A percentile compares a stretch with the other conserved stretches of the same genome.
Conservation (phyloP, 2,797 vertebrate genomes). For the Catostomus latipinnis region DNA sequence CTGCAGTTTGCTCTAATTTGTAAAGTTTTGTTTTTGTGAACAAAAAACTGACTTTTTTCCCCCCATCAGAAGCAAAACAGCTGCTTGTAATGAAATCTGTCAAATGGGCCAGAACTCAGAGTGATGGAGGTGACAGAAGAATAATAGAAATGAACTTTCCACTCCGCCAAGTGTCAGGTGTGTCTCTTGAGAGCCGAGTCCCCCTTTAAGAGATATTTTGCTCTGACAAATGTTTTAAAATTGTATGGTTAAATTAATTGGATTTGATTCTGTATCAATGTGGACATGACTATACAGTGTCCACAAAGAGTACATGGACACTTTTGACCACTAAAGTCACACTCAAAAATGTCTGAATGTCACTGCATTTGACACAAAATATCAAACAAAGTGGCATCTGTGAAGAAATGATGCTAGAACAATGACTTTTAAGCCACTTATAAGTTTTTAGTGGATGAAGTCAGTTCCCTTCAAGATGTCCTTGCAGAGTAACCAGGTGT, state of each 20-base stretch:
- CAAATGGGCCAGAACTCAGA: slow-evolving; percentile 20
- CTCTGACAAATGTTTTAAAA: not conserved
- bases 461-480: no score
- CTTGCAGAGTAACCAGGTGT: no score
- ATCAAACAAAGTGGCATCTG: no score
- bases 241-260: not conserved
- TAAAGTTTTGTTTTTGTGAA: slow-evolving; percentile 13
- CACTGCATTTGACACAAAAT: no score
- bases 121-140: slow-evolving; percentile 17
- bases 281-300: not conserved
- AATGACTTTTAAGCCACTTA: no score
- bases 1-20: slow-evolving; percentile 30
- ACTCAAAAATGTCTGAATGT: no score
- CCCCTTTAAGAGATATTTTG: not conserved
- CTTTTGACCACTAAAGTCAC: no score
- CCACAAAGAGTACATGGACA: no score
- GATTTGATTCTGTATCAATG: not conserved
- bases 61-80: not conserved
- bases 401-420: no score
- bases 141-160: slow-evolving; percentile 30
- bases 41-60: not conserved
- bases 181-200: slow-evolving; percentile 11
- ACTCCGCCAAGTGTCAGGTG: slow-evolving; percentile 13
- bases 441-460: no score
- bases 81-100: slow-evolving; percentile 17